phyloP scores from a whole-genome alignment of 2,113 vertebrate species.

The Paratilapia polleni region DNA sequence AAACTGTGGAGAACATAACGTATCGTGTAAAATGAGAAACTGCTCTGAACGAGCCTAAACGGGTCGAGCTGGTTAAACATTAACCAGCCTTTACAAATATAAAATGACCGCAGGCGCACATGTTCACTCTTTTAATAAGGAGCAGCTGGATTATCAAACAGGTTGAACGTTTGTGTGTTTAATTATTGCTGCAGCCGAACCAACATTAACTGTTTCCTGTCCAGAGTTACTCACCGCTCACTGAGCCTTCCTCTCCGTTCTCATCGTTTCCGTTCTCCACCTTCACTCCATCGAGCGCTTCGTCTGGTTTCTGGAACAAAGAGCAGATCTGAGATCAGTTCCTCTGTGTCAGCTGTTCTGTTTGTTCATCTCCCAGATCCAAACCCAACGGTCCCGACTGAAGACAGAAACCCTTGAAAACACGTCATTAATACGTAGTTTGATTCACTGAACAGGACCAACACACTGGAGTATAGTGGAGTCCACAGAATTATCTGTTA shows the following conservation, averaged over 20 bases:
- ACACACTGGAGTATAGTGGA: not conserved
- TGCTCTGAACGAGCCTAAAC: rapidly evolving
- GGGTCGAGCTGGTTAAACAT: not conserved
- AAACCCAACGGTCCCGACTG: not conserved
- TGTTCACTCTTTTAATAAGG: not conserved
- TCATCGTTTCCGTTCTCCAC: not conserved
- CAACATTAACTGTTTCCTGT: no score
- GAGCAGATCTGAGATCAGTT: not conserved
- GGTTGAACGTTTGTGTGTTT: no score
- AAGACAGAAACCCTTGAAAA: not conserved
- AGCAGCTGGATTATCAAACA: not conserved
- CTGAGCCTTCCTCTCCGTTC: not conserved
- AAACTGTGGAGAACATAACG: not conserved
- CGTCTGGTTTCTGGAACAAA: not conserved
- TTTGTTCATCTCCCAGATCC: not conserved
- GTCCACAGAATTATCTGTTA: no score
- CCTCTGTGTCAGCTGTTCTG: not conserved
- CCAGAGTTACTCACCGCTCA: conserved; percentile 14
- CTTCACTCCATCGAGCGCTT: not conserved
- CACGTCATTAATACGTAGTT: no score
- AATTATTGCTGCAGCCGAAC: no score
- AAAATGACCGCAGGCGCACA: no score
- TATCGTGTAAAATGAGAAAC: not conserved
- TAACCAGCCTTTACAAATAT: no score
- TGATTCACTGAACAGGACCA: rapidly evolving